Evolutionary conservation across 2,888 invertebrate genomes (phyloP).

Genomic region (Agrochola lychnidis): DNA sequence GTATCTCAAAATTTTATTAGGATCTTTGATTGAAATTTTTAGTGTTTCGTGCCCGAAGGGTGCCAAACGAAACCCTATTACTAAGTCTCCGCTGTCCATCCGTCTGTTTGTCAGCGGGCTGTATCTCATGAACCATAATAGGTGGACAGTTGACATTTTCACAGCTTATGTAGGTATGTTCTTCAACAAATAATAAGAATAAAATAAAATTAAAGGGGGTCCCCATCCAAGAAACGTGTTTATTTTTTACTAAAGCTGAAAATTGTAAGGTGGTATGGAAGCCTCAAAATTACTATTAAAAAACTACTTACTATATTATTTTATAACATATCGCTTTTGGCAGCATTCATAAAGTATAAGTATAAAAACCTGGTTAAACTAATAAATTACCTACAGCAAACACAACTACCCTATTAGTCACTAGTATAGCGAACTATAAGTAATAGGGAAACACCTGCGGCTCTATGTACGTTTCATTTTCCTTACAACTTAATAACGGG

Average conservation of each 20-base stretch:
- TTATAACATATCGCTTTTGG: not conserved
- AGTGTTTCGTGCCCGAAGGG: no score
- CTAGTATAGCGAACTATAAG: not conserved
- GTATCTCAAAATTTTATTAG: not conserved
- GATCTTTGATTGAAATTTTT: not conserved
- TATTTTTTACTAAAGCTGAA: no score
- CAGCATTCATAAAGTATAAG: not conserved
- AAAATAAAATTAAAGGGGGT: no score
- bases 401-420: not conserved
- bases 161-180: no score
- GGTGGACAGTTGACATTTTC: no score
- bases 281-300: not conserved
- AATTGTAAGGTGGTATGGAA: no score
- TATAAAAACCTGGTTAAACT: not conserved
- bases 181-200: no score
- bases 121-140: no score
- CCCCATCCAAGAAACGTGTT: no score
- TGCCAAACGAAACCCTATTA: no score
- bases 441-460: not conserved
- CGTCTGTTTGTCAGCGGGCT: no score
- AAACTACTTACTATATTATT: not conserved
- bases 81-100: no score
- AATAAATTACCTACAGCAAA: not conserved
- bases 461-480: constrained; percentile 6
- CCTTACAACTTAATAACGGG: constrained; percentile 23